Base-by-base conservation (phyloP, 2,113 vertebrate genomes). In the Pomatorhinus ruficollis region DNA sequence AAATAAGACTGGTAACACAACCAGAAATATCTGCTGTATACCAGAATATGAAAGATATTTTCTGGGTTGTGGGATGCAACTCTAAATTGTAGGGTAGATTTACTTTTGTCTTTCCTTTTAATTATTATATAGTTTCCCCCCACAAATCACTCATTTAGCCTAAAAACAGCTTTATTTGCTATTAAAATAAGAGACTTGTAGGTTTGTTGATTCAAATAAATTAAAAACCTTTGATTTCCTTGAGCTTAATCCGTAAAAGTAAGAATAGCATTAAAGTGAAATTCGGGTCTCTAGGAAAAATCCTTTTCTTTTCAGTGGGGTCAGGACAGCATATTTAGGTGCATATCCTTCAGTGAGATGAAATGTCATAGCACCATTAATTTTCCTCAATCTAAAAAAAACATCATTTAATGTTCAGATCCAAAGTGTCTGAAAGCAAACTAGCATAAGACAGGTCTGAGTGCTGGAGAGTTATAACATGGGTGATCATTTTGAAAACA, bases 321-420 rank as follows among this genome's bases (percentile, higher is more conserved):
- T 59, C 40, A 69, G 33, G n/a, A 87, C 40, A 64, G 13, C 12
- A 60, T 22, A 24, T 72, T 87, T 64, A 83, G 63, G 86, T 85
- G 74, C 40, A 45, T 64, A n/a, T 80, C 37, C 22, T 85, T 45
- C 2, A 3, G 45, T 68, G 65, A 88, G 76, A 87, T 82, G 44
- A 87, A 87, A 74, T 95, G 31, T 83, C 77, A 87, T 24, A 87
- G 28, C 28, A 75, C 25, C 9, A 31, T 68, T 89, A 82, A 72
- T 82, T 91, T 92, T 85, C 82, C 57, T 94, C 94, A 25, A 57
- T 71, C 37, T 80, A 76, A 77, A 92, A 89, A 81, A 24, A 85
- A 17, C 12, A 57, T 80, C 17, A 63, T 78, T 40, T 68, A 16
- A 53, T 64, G n/a, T 82, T 76, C 53, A 75, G 18, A 75, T 89